A percentile compares a stretch with the other conserved stretches of the same genome.
These are phyloP conservation scores for Atlantisia rogersi DNA, from an alignment of 2,113 vertebrate species.

Conservation along the genomic window DNA sequence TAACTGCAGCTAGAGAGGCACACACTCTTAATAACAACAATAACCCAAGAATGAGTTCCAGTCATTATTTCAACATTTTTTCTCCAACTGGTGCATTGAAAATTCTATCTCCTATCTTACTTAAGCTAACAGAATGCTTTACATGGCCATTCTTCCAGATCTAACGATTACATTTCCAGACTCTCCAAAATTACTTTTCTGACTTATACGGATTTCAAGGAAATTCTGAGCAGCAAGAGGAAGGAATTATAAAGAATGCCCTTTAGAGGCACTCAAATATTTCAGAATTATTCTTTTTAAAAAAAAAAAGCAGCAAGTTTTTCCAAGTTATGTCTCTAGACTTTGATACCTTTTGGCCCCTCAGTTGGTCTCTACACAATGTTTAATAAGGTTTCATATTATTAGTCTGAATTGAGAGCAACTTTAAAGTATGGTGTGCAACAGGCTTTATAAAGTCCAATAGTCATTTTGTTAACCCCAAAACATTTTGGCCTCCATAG, in stretches of 20 bases:
- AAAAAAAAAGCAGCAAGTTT: background rate
- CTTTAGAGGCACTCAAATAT: background rate
- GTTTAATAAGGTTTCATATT: background rate
- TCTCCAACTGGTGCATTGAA: background rate
- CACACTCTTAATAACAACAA: background rate
- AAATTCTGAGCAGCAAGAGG: background rate
- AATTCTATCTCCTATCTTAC: background rate
- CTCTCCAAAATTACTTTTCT: background rate
- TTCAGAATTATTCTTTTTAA: background rate
- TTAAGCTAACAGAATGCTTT: background rate
- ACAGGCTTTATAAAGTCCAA: background rate
- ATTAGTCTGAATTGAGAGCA: background rate
- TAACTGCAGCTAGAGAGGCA: background rate
- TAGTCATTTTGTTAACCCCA: background rate
- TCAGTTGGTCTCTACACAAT: background rate
- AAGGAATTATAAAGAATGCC: background rate
- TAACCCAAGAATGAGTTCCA: background rate
- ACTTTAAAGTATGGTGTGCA: background rate
- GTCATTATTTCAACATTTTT: background rate
- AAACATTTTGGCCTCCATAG: background rate
- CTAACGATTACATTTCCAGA: constrained; percentile 17
- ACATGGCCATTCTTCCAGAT: background rate
- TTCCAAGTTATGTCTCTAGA: background rate
- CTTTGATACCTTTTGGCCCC: background rate
- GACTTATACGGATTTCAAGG: background rate